phyloP scores from a whole-genome alignment of 2,888 invertebrate species.

The Pristionchus arcanus region DNA sequence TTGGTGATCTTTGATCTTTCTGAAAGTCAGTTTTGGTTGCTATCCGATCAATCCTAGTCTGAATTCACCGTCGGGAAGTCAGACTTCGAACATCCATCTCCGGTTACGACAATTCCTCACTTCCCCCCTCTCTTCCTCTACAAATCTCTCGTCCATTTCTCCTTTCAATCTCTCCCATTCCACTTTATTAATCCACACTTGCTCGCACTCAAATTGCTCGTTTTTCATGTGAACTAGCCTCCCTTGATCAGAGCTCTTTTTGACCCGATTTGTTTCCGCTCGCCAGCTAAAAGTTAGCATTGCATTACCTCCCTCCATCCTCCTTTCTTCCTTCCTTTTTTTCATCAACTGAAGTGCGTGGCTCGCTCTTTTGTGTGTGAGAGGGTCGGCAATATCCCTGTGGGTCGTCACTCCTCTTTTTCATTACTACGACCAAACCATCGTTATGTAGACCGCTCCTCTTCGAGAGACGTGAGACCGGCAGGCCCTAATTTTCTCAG shows the following conservation, averaged over 20 bases:
- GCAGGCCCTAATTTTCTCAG: background rate
- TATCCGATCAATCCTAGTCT: background rate
- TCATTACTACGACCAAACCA: constrained; percentile 29
- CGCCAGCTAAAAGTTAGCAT: background rate
- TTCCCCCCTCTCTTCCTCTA: background rate
- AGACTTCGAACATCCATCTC: background rate
- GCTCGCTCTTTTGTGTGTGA: background rate
- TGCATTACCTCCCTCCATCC: constrained; percentile 17
- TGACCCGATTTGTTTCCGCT: constrained; percentile 3
- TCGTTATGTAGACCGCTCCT: background rate
- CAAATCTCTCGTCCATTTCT: constrained; percentile 1
- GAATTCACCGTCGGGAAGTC: background rate
- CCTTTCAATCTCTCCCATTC: constrained; percentile 41
- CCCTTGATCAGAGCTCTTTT: background rate
- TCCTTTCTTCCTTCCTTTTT: background rate
- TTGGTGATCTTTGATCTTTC: background rate
- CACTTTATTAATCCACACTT: constrained; percentile 49
- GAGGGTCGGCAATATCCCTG: constrained; percentile 12
- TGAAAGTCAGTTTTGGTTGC: background rate
- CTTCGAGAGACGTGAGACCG: background rate
- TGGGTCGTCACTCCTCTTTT: constrained; percentile 20
- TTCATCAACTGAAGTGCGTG: constrained; percentile 42
- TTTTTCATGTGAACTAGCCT: background rate
- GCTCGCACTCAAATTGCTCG: constrained; percentile 35
- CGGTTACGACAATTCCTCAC: background rate